Percentiles rank a stretch among this genome's conserved stretches.
phyloP scores from a whole-genome alignment of 1,140 invertebrate genomes.

The Adoxophyes honmai region DNA sequence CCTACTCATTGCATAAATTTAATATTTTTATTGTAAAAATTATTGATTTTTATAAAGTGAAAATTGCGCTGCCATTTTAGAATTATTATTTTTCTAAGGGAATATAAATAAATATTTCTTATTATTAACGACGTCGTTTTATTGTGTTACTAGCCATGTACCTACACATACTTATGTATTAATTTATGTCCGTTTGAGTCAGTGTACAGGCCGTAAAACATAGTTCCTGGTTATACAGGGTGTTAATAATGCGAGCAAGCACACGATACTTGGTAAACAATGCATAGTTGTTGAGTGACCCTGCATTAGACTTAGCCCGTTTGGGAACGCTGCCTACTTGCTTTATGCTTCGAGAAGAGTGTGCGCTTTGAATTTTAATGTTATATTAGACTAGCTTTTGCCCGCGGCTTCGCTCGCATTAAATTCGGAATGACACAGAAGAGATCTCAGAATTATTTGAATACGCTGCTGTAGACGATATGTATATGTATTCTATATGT shows the following conservation, averaged over 20 bases:
- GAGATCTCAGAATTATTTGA: too few species aligned
- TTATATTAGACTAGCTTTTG: not conserved
- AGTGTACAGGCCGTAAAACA: not conserved
- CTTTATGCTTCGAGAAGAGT: not conserved
- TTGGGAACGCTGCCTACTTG: not conserved
- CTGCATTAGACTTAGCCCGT: slow-evolving; percentile 7
- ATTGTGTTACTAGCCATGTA: not conserved
- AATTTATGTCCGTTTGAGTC: not conserved
- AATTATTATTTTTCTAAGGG: not conserved
- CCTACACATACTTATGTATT: too few species aligned
- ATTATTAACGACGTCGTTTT: not conserved
- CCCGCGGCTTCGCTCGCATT: too few species aligned
- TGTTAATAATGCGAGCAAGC: not conserved
- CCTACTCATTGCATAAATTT: slow-evolving; percentile 1
- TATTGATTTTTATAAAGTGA: slow-evolving; percentile 14
- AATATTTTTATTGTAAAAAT: slow-evolving; percentile 4
- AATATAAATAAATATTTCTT: slow-evolving; percentile 4
- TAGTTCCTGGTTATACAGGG: slow-evolving; percentile 5
- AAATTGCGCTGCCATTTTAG: slow-evolving; percentile 25
- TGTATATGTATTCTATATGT: too few species aligned
- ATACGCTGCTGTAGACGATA: too few species aligned
- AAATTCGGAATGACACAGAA: too few species aligned
- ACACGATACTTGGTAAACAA: not conserved
- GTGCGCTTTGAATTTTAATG: slow-evolving; percentile 9
- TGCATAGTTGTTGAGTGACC: slow-evolving; percentile 7